Base-by-base conservation (phyloP, 2,113 vertebrate species). In the Ptyas mucosa region DNA sequence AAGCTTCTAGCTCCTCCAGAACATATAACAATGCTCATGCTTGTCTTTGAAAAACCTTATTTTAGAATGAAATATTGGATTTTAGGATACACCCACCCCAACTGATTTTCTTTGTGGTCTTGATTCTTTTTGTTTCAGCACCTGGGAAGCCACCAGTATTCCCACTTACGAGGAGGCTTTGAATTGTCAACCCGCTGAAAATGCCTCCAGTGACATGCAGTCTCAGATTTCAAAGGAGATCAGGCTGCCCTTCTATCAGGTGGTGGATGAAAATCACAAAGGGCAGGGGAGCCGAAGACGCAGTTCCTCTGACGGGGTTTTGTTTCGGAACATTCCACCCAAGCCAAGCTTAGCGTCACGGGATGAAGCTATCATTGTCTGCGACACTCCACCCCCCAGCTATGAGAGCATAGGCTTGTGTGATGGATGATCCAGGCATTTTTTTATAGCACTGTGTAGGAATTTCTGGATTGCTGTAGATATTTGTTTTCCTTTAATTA, bases 81-180 rank as follows among this genome's bases (percentile, higher is more conserved):
- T 43, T 81, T 43, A 64, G 46, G 1, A 39, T 14, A 26, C 3
- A 39, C 34, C 6, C 15, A 29, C 12, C 26, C 43, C 21, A 61
- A 58, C 29, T 87, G 39, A 21, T 52, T 34, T 85, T 88, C 89
- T 58, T 39, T 93, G 49, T 87, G 53, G 69, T 81, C 92, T 87
- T 92, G 39, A 39, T 85, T 87, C n/a, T n/a, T n/a, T n/a, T n/a
- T 53, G 61, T 92, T 0, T 0, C 95, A 97, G 98, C 89, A 12
- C 24, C 81, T 95, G 94, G 75, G 93, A 96, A 2, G 0, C 94
- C 93, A 94, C 58, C 0, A 29, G 61, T 90, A 91, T 97, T 39
- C 97, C 98, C 53, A 97, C 96, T n/a, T 97, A 97, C 0, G 96
- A 97, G 87, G 97, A 98, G 94, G 97, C 96, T 0, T 49, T 97